Base-by-base conservation (phyloP, 2,888 invertebrate genomes). In the Neuroscelio doddi region DNA sequence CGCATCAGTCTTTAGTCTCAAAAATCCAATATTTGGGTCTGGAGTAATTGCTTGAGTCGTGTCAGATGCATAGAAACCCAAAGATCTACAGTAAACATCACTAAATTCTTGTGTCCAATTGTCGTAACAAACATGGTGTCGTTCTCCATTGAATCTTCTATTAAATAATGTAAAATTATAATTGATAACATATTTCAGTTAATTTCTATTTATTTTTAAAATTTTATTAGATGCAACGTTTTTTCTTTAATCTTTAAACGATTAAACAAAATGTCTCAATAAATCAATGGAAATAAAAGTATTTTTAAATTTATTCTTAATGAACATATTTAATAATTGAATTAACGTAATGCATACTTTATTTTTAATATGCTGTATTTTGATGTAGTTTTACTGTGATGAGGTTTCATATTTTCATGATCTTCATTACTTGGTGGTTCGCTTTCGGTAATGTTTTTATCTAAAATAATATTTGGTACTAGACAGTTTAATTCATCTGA, bases 401-500 rank as follows among this genome's bases (percentile, higher is more conserved):
- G 38, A 10, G 67, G 41, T 27, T 74, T 72, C 8, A 52, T 5
- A 21, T 5, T 21, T 24, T 24, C 70, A 3, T 52, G 42, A 16
- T 56, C 73, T 2, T 63, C 63, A 8, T 49, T 67, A 9, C 58
- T 69, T 5, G 30, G 16, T 2, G 7, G 15, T 1, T 39, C 41
- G 12, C 1, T 34, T 1, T 66, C 64, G 24, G 63, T 63, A 41
- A 73, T 70, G 16, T 72, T 76, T 16, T 61, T 72, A 3, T 72
- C 68, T 12, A 50, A 34, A 1, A 76, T 76, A 15, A 66, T 21
- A 39, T 68, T 68, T 46, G 52, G 47, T 17, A 53, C 55, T 9
- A 86, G 70, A 70, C 90, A 90, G 46, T 86, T 83, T 88, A 89
- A 89, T 80, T 90, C 90, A 72, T 90, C 90, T 1, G 89, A 90